Conservation (phyloP, 53 echinoderm and acorn worm species). For the Temnopleurus reevesii region DNA sequence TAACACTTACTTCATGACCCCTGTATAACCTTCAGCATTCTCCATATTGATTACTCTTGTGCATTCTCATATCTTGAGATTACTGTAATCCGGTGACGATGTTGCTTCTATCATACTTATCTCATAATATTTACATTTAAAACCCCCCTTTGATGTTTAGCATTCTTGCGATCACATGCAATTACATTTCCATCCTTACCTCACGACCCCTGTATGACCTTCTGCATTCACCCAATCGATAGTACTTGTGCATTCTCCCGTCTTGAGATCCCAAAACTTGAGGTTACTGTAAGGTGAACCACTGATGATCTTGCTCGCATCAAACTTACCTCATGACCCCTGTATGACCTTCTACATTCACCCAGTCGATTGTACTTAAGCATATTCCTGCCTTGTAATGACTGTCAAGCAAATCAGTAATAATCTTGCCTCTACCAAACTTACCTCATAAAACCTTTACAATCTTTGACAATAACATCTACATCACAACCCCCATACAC, state of each 20-base stretch:
- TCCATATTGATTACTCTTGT: conserved; percentile 90
- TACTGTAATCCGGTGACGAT: conserved; percentile 93
- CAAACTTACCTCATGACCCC: conserved; percentile 88
- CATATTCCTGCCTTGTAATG: conserved; percentile 74
- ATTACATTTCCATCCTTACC: too few species aligned
- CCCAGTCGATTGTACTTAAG: conserved; percentile 92
- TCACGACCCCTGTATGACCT: conserved; percentile 95
- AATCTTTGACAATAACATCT: too few species aligned
- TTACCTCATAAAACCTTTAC: too few species aligned
- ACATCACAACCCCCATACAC: too few species aligned
- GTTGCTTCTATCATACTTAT: conserved; percentile 90
- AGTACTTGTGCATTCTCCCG: conserved; percentile 86
- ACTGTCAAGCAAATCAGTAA: conserved; percentile 91
- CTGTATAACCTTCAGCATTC: conserved; percentile 92
- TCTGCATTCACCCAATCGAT: conserved; percentile 98
- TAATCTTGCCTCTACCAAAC: conserved; percentile 91
- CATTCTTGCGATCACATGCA: too few species aligned
- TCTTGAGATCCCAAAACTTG: conserved; percentile 92
- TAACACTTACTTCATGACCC: too few species aligned
- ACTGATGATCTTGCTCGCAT: conserved; percentile 79
- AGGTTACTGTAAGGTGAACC: conserved; percentile 94
- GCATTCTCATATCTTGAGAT: conserved; percentile 73
- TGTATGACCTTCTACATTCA: conserved; percentile 92
- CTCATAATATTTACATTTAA: too few species aligned
- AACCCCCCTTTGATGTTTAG: too few species aligned